Evolutionary conservation across 2,113 vertebrate genomes (phyloP).

Genomic region (Dendrocopos noguchii): DNA sequence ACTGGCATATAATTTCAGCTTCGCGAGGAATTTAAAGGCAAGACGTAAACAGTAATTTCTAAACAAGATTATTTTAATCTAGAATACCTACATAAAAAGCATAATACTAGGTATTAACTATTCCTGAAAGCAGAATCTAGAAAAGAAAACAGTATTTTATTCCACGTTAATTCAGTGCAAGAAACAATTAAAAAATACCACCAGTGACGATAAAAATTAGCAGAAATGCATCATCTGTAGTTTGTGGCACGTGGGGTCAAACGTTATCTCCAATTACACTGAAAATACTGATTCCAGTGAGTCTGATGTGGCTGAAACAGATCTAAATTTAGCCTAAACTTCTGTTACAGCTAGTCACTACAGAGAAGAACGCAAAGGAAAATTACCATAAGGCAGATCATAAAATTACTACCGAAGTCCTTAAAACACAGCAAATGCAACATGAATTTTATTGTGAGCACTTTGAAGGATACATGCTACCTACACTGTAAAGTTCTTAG

Average conservation of each 20-base stretch:
- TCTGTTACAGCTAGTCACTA: neutral
- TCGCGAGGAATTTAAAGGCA: slow-evolving; percentile 74
- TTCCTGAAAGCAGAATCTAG: slow-evolving; percentile 43
- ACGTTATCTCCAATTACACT: neutral
- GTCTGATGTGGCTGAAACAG: neutral
- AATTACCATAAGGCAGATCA: slow-evolving; percentile 51
- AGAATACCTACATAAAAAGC: slow-evolving; percentile 64
- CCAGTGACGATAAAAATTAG: slow-evolving; percentile 45
- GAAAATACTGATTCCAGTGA: slow-evolving; percentile 8
- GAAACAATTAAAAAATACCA: slow-evolving; percentile 40
- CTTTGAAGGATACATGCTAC: slow-evolving; percentile 72
- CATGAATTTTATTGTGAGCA: slow-evolving; percentile 53
- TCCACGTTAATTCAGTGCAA: slow-evolving; percentile 47
- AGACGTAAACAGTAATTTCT: slow-evolving; percentile 79
- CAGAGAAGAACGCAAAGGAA: slow-evolving; percentile 53
- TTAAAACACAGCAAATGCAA: slow-evolving; percentile 54
- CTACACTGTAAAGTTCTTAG: slow-evolving; percentile 75
- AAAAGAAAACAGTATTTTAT: slow-evolving; percentile 65
- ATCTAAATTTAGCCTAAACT: slow-evolving; percentile 26
- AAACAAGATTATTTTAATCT: slow-evolving; percentile 70
- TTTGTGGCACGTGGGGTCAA: neutral
- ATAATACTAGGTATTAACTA: slow-evolving; percentile 63
- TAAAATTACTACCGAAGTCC: slow-evolving; percentile 56
- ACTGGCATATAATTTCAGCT: slow-evolving; percentile 76
- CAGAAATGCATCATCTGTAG: slow-evolving; percentile 28